These are phyloP conservation scores for Cerastis leucographa DNA, from an alignment of 2,888 invertebrate genomes.

Conservation along the genomic window DNA sequence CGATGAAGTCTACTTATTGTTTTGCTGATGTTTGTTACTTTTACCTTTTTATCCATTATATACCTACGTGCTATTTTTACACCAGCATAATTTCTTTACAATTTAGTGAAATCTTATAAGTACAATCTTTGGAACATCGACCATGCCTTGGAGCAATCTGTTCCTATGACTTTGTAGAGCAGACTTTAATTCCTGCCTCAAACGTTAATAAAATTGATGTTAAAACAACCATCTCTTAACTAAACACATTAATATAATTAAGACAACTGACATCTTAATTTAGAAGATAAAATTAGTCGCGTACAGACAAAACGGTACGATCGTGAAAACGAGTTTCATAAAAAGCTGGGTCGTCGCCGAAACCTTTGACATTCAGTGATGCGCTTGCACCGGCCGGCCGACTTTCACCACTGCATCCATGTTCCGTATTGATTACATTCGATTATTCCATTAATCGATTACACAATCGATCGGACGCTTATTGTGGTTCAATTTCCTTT, in stretches of 20 bases:
- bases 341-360: slow-evolving; percentile 64
- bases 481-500: slow-evolving; percentile 67
- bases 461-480: slow-evolving; percentile 60
- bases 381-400: slow-evolving; percentile 61
- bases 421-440: slow-evolving; percentile 66
- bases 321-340: slow-evolving; percentile 59
- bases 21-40: not conserved
- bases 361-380: slow-evolving; percentile 70
- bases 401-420: slow-evolving; percentile 76
- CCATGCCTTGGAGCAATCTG: not conserved
- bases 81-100: not conserved
- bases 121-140: not conserved
- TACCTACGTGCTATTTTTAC: not conserved
- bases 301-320: slow-evolving; percentile 35
- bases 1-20: not conserved
- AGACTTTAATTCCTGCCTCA: not conserved
- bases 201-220: not conserved
- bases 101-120: not conserved
- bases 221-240: not conserved
- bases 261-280: slow-evolving; percentile 40
- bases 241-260: slow-evolving; percentile 11
- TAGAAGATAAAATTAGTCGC: slow-evolving; percentile 33
- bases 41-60: not conserved
- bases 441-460: slow-evolving; percentile 68
- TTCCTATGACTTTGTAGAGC: not conserved